Conservation (phyloP, 2,113 vertebrate genomes). For the Elephas maximus region DNA sequence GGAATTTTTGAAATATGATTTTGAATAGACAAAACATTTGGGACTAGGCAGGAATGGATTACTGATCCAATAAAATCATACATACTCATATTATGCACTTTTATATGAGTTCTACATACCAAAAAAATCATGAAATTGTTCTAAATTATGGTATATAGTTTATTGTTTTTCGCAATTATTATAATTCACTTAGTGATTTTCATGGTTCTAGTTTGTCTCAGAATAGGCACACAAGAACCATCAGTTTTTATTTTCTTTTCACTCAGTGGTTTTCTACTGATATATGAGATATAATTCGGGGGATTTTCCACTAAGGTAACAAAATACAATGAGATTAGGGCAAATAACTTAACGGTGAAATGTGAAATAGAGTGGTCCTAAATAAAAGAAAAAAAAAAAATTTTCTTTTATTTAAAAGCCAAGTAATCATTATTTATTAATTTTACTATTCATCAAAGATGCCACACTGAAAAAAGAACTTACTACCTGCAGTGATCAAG, state of each 20-base stretch:
- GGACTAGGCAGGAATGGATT: neutral
- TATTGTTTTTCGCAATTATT: neutral
- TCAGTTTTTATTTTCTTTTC: neutral
- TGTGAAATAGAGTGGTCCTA: neutral
- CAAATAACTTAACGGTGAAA: neutral
- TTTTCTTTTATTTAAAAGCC: neutral
- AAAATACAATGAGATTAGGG: neutral
- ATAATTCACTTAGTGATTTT: neutral
- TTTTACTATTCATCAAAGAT: neutral
- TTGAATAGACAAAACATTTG: neutral
- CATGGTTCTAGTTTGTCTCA: neutral
- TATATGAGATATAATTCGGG: neutral
- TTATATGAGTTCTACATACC: neutral
- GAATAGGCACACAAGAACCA: neutral
- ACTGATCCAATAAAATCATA: neutral
- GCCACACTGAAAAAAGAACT: neutral
- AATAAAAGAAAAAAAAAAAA: no score
- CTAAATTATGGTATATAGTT: neutral
- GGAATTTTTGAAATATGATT: neutral
- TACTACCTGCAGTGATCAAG: neutral
- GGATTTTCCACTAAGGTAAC: neutral
- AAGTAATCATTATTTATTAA: neutral
- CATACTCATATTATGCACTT: neutral
- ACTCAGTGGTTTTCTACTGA: neutral
- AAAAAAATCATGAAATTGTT: neutral